Evolutionary conservation across 2,113 vertebrate species (phyloP), one percentile per base, ranked within the genome.

Genomic region (Gobius niger): DNA sequence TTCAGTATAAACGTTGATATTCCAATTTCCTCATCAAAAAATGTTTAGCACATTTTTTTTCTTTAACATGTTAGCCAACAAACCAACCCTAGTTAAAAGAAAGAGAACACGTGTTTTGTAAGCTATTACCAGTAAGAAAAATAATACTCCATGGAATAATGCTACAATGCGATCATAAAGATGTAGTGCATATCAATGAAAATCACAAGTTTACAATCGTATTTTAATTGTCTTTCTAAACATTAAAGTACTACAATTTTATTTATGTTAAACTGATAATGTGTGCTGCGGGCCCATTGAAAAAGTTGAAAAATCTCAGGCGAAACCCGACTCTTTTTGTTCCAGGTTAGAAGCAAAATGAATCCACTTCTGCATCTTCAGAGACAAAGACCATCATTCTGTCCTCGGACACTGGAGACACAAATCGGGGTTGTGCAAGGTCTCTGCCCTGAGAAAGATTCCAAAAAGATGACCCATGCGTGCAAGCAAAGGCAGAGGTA

Each of bases 301-400:
- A 15, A 59, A 53, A 5, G 19, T 63, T 11, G 13, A 34, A 34
- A 2, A 34, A 3, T 75, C 15, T 70, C 12, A 9, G 66, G 57
- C 65, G 14, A 40, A 40, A n/a, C 24, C 11, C 14, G 54, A 34
- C 34, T 47, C 41, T 72, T 77, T 63, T 70, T 19, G 9, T 60
- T 13, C 57, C 59, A 50, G 15, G 47, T 65, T 77, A 67, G 79
- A 83, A 64, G 42, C 57, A 73, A 56, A 60, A 14, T 84, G 81
- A 34, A 34, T 34, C 24, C 24, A 34, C 24, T 34, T 34, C 24
- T 76, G 70, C 84, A 63, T 71, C 74, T 44, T n/a, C 10, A 8
- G 7, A 68, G 76, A 91, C 87, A 91, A 90, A 87, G 82, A 73
- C 68, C 49, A 46, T 77, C 70, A 80, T 87, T 89, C 81, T 88